Evolutionary conservation across 2,888 invertebrate species (phyloP).

Genomic region (Diarsia dahlii): DNA sequence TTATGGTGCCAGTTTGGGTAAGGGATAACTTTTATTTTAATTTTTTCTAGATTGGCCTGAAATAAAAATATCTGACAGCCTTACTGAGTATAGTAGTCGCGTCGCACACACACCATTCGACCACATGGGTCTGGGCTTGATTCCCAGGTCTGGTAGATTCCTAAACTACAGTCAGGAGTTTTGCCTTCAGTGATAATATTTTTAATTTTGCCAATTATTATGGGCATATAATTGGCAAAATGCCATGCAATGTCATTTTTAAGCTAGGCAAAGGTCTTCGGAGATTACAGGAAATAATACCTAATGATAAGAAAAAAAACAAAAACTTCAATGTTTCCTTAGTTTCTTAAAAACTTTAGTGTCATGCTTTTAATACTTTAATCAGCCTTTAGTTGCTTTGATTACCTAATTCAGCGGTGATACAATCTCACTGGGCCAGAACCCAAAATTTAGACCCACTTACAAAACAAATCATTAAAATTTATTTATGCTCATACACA

Average conservation of each 20-base stretch:
- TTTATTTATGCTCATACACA: too few species aligned
- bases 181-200: too few species aligned
- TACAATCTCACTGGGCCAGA: not conserved
- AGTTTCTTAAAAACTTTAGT: not conserved
- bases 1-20: slow-evolving; percentile 29
- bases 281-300: not conserved
- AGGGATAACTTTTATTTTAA: not conserved
- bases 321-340: not conserved
- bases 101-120: too few species aligned
- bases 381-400: not conserved
- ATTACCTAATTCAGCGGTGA: not conserved
- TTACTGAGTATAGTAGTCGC: not conserved
- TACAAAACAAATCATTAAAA: too few species aligned
- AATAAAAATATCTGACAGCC: not conserved
- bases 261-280: not conserved
- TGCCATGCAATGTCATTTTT: too few species aligned
- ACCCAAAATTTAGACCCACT: not conserved
- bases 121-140: not conserved
- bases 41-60: too few species aligned
- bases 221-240: too few species aligned
- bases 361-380: not conserved
- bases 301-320: too few species aligned
- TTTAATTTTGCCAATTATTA: too few species aligned
- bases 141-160: not conserved
- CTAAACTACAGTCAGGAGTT: too few species aligned